Percentiles rank a stretch among this genome's conserved stretches.
Conservation (phyloP, 2,113 vertebrate species). For the Ovis canadensis region DNA sequence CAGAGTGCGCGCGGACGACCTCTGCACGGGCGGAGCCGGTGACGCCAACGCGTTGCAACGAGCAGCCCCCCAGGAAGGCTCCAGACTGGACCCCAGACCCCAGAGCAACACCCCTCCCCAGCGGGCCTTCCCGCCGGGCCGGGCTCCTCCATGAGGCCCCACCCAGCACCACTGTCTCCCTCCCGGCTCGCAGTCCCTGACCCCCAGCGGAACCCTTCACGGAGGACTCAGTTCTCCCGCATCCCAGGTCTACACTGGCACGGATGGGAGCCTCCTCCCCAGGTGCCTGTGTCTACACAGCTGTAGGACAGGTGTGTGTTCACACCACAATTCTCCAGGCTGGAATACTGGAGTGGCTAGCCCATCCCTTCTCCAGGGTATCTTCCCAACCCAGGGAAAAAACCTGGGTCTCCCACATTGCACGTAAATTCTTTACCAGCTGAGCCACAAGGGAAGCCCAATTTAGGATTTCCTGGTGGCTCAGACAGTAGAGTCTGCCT, state of each 20-base stretch:
- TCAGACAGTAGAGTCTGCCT: background rate
- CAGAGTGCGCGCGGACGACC: accelerated
- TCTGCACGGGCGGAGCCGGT: accelerated
- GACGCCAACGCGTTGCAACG: accelerated
- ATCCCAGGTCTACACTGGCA: accelerated
- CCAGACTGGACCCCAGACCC: accelerated
- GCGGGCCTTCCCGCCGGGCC: accelerated
- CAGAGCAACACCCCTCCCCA: accelerated
- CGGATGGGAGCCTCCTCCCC: no score
- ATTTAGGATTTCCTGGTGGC: background rate
- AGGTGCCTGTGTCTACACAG: accelerated
- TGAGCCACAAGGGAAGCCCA: background rate
- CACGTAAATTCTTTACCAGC: background rate
- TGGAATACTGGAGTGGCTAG: background rate
- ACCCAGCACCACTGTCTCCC: no score
- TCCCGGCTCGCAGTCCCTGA: accelerated
- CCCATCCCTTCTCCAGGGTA: background rate
- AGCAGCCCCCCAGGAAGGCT: background rate
- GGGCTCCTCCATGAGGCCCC: background rate
- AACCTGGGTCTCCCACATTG: background rate
- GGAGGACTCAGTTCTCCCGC: accelerated
- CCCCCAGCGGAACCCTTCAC: background rate
- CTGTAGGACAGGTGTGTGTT: accelerated
- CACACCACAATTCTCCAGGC: background rate
- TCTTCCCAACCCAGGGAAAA: background rate